Conservation (phyloP, 1,140 invertebrate genomes). For the Halictus rubicundus region DNA sequence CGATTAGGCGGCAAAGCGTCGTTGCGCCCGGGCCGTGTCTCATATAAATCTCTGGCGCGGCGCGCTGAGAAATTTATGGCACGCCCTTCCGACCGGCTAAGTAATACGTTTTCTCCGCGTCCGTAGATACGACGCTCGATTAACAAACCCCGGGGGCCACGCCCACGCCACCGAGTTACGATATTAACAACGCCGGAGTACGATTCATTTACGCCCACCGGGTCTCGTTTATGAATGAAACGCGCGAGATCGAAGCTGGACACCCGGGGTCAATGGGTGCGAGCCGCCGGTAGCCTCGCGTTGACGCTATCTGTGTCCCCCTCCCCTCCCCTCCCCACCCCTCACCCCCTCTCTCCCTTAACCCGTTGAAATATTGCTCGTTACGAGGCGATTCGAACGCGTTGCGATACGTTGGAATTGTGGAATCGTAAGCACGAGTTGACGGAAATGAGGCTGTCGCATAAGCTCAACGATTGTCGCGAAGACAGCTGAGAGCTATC, state of each 20-base stretch:
- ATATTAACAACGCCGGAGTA: constrained; percentile 62
- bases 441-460: too few relatives aligned
- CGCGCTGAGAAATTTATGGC: constrained; percentile 53
- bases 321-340: too few relatives aligned
- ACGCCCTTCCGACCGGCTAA: constrained; percentile 58
- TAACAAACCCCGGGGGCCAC: constrained; percentile 58
- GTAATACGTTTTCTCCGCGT: constrained; percentile 63
- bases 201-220: constrained; percentile 67
- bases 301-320: constrained; percentile 66
- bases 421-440: background rate
- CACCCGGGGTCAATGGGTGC: constrained; percentile 57
- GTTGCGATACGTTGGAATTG: constrained; percentile 40
- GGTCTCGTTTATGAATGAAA: constrained; percentile 59
- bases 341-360: background rate
- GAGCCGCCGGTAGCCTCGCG: constrained; percentile 55
- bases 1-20: constrained; percentile 53
- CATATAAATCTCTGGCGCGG: constrained; percentile 52
- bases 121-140: constrained; percentile 59
- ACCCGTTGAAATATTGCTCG: constrained; percentile 64
- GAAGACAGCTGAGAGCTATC: too few relatives aligned
- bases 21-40: constrained; percentile 36
- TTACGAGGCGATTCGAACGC: constrained; percentile 40
- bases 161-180: constrained; percentile 58
- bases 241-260: constrained; percentile 64
- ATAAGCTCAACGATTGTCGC: too few relatives aligned